phyloP scores from a whole-genome alignment of 23 tunicate species.

The Pegea sp. region DNA sequence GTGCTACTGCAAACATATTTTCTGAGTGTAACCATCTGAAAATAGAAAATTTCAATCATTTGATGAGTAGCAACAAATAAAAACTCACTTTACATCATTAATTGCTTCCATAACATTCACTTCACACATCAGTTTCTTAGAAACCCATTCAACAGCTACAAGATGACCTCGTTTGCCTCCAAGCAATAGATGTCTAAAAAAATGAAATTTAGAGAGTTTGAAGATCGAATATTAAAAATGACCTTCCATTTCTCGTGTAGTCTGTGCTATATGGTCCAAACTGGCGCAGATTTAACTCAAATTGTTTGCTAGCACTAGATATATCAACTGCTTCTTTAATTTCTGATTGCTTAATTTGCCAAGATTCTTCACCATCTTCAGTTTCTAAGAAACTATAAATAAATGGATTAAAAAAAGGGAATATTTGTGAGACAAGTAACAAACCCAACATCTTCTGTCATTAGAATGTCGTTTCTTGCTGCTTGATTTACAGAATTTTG shows the following conservation, averaged over 20 bases:
- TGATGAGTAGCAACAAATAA: too few species aligned
- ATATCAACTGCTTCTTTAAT: conserved; percentile 37
- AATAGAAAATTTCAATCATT: too few species aligned
- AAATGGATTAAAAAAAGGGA: too few species aligned
- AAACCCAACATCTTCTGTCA: conserved; percentile 71
- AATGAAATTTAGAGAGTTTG: too few species aligned
- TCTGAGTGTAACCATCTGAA: conserved; percentile 79
- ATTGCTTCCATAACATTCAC: conserved; percentile 78
- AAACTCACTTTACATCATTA: conserved; percentile 46
- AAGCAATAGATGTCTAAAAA: too few species aligned
- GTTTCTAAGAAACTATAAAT: conserved; percentile 63
- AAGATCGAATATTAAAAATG: too few species aligned
- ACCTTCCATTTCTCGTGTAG: conserved; percentile 83
- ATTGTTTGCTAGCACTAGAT: conserved; percentile 48
- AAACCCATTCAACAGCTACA: conserved; percentile 68
- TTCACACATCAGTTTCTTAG: conserved; percentile 65
- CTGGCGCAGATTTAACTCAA: conserved; percentile 50
- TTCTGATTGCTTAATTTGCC: conserved; percentile 29
- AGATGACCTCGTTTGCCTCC: conserved; percentile 84
- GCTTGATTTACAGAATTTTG: conserved; percentile 38
- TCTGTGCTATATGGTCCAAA: conserved; percentile 73
- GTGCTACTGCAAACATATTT: conserved; percentile 90
- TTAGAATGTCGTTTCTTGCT: conserved; percentile 47
- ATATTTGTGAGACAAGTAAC: too few species aligned
- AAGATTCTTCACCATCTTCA: conserved; percentile 50